Percentiles rank a stretch among this genome's conserved stretches.
phyloP scores from a whole-genome alignment of 1,140 invertebrate genomes.

The Polypedilum pembai region DNA sequence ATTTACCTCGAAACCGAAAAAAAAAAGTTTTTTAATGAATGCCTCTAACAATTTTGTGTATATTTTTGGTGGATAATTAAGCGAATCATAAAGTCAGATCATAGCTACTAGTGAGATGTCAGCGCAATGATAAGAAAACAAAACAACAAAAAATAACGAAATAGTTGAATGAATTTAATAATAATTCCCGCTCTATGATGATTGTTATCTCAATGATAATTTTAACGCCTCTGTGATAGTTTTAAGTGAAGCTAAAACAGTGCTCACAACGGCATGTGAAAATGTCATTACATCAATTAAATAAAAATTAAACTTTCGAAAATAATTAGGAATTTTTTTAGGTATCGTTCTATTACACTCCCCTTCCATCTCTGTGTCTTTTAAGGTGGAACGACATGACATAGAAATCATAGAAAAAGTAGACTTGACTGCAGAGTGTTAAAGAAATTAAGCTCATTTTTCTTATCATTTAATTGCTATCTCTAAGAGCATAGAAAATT shows the following conservation, averaged over 20 bases:
- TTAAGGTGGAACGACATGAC: neutral
- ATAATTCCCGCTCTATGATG: neutral
- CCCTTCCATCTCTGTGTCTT: too few species aligned
- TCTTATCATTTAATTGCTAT: slow-evolving; percentile 6
- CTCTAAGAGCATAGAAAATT: neutral
- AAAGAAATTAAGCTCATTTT: slow-evolving; percentile 8
- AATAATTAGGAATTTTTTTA: neutral
- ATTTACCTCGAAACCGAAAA: neutral
- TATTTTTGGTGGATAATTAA: neutral
- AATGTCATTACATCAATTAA: slow-evolving; percentile 14
- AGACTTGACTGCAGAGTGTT: neutral
- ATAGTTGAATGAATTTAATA: slow-evolving; percentile 13
- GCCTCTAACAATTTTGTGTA: neutral
- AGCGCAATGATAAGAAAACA: neutral
- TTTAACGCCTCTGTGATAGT: slow-evolving; percentile 16
- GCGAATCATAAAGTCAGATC: slow-evolving; percentile 16
- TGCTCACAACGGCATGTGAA: neutral
- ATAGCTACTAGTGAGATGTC: neutral
- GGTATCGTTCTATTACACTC: too few species aligned
- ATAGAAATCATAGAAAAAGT: neutral
- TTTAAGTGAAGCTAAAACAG: neutral
- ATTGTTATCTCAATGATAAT: slow-evolving; percentile 7
- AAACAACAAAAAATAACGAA: neutral
- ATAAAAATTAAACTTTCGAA: slow-evolving; percentile 20
- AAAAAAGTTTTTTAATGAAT: neutral